Base-by-base conservation (phyloP, 2,888 invertebrate genomes). In the Polietes domitor region DNA sequence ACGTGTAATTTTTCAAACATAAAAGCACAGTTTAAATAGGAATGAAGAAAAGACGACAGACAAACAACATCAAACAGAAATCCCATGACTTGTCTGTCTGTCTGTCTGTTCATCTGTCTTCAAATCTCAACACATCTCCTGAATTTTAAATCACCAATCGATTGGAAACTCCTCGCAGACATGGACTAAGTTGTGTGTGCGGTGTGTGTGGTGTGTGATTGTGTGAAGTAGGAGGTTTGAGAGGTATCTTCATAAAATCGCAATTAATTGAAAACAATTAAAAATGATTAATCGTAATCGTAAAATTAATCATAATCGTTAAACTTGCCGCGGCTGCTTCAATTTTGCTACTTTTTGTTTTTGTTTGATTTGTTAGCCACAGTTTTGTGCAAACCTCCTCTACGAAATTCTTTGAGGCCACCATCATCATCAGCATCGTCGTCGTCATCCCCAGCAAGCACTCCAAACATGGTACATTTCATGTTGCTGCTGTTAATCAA, bases 201-300 rank as follows among this genome's bases (percentile, higher is more conserved):
- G n/a, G n/a, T n/a, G n/a, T n/a, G n/a, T n/a, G n/a, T n/a, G n/a
- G n/a, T n/a, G n/a, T n/a, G n/a, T n/a, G n/a, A n/a, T n/a, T n/a
- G 47, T 15, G 41, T 32, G 41, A 12, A 21, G 26, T 15, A 43
- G 47, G 47, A 24, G 9, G 19, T n/a, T n/a, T n/a, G n/a, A 65
- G n/a, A 21, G 15, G 26, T 5, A 26, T 41, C 58, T 53, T 32
- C 19, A 55, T 65, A 41, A 79, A 80, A 47, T 68, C 68, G 43
- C 68, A 68, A 43, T 74, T 70, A 70, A 80, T 75, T 63, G 41
- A 37, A 61, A 53, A 37, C 75, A 71, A 75, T 80, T 80, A 74
- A 80, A 75, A 80, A 47, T 80, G 80, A 80, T 80, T 80, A 63
- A 80, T 80, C 58, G 70, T 75, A 63, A 28, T 58, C 37, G 12